Conservation (phyloP, 2,797 vertebrate species). For the Poeciliopsis paucimaculata region DNA sequence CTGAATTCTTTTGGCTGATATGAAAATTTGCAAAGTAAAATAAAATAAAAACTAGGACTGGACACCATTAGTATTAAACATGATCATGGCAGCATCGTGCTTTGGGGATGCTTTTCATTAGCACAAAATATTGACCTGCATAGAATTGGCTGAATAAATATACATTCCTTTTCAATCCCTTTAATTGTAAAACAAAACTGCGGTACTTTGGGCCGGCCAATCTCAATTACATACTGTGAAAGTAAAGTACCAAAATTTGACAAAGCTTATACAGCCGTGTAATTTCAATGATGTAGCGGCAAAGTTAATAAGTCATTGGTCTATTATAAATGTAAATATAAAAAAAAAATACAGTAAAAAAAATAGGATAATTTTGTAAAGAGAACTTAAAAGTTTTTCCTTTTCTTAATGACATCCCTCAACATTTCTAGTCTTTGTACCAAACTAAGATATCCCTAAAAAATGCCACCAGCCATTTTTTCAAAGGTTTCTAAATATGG, state of each 20-base stretch:
- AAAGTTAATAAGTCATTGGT: not conserved
- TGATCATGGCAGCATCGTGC: not conserved
- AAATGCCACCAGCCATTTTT: not conserved
- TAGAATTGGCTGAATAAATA: not conserved
- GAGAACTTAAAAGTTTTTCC: not conserved
- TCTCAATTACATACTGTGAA: not conserved
- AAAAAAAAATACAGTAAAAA: not conserved
- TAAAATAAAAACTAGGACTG: not conserved
- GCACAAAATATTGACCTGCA: not conserved
- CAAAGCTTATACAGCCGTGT: not conserved
- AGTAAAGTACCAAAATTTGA: not conserved
- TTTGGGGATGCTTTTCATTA: not conserved
- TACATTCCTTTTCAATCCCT: not conserved
- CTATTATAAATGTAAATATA: not conserved
- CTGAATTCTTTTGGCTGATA: not conserved
- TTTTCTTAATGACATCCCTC: not conserved
- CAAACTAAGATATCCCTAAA: not conserved
- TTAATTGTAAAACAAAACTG: not conserved
- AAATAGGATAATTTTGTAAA: not conserved
- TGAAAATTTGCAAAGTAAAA: not conserved
- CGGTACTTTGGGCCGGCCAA: not conserved
- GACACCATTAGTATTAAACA: not conserved
- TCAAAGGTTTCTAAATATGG: not conserved
- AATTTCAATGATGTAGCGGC: not conserved
- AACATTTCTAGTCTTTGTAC: not conserved